These are phyloP conservation scores for Nebria salina DNA, from an alignment of 2,888 invertebrate genomes.

Conservation along the genomic window DNA sequence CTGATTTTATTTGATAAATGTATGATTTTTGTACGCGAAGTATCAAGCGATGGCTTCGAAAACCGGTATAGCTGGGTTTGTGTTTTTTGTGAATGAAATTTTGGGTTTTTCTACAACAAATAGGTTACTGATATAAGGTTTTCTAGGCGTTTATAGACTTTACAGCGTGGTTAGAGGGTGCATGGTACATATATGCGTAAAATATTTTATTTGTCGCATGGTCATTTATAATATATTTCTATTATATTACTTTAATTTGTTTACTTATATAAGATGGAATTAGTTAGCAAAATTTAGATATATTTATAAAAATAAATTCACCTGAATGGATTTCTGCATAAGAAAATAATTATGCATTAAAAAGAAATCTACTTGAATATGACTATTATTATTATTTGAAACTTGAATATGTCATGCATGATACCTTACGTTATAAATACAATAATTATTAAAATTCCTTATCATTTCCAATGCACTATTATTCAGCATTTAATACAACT, in stretches of 20 bases:
- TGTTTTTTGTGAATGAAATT: neutral
- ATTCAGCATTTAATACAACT: neutral
- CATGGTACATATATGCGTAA: too few relatives aligned
- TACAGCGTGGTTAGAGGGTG: neutral
- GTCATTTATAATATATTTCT: too few relatives aligned
- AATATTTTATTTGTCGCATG: too few relatives aligned
- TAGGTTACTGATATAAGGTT: neutral
- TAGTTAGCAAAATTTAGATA: too few relatives aligned
- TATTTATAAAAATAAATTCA: too few relatives aligned
- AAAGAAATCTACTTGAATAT: too few relatives aligned
- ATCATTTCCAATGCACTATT: neutral
- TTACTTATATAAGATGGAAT: too few relatives aligned
- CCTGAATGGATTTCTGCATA: too few relatives aligned
- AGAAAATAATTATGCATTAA: too few relatives aligned
- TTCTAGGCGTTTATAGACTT: neutral
- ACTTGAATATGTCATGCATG: neutral
- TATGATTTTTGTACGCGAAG: neutral
- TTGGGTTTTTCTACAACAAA: neutral
- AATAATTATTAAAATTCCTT: neutral
- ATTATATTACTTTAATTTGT: too few relatives aligned
- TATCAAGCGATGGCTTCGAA: constrained; percentile 8
- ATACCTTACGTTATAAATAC: neutral
- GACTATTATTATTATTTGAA: neutral
- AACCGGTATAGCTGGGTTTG: neutral
- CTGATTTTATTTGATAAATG: constrained; percentile 15